Evolutionary conservation across 64 coral and sea anemone species (phyloP), one percentile per base, ranked within the genome.

Genomic region (Acropora tenuis): DNA sequence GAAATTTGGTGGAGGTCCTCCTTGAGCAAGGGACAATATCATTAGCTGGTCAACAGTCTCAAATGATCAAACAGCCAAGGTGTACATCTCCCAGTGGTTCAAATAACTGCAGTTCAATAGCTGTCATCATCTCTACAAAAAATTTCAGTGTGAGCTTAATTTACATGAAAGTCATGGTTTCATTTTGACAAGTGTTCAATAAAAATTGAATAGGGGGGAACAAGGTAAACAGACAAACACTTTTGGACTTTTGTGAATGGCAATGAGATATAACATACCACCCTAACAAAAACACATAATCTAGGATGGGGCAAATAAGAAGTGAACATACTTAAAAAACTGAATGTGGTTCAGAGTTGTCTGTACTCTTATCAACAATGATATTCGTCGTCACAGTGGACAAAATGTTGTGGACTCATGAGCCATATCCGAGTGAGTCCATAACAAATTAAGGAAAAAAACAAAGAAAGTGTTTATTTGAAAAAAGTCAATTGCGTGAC

Each of bases 1-100:
- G 73, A 86, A 47, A 73, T 86, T 86, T 86, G 83, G 83, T 58
- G 12, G 63, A 66, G 83, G 83, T 73, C 83, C 83, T 72, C 83
- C 83, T 86, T 74, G 83, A 20, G 83, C 44, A 86, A 86, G 59
- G 63, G 83, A 86, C 65, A 86, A 71, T 68, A 69, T 69, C 66
- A 86, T 86, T 47, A 86, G 83, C 65, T 86, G 63, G 67, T 67
- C 83, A 73, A 69, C 83, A 72, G 72, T 86, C 50, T 86, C 83
- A 86, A 86, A 86, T 19, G 53, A 72, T 68, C 83, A 63, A 44
- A 86, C n/a, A 86, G 60, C 60, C 61, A 17, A 43, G 60, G 48
- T 86, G 63, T 43, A 45, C 5, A 1, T 86, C 40, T 46, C 71
- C 63, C 60, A 63, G 13, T 63, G 60, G 60, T 15, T 63, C 60